phyloP scores from a whole-genome alignment of 2,113 vertebrate species.

The Rhinolophus sinicus region DNA sequence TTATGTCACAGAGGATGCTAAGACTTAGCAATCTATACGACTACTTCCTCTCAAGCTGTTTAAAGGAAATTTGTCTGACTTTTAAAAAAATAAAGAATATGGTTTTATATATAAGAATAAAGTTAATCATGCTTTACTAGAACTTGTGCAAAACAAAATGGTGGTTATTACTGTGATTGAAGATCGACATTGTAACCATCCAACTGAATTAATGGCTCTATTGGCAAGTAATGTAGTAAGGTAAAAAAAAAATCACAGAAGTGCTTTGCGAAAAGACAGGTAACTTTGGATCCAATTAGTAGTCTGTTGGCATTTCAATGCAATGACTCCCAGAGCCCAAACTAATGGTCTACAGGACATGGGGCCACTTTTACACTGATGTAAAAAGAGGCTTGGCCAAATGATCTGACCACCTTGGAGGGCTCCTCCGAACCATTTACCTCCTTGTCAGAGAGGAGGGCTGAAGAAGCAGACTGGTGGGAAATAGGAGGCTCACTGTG shows the following conservation, averaged over 20 bases:
- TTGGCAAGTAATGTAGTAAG: constrained; percentile 57
- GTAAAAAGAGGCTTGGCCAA: constrained; percentile 55
- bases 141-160: constrained; percentile 2
- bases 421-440: background rate
- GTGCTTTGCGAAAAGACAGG: constrained; percentile 61
- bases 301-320: constrained; percentile 26
- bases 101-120: constrained; percentile 19
- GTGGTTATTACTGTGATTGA: background rate
- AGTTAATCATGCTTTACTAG: constrained; percentile 57
- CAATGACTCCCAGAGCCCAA: constrained; percentile 61
- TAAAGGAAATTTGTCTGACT: background rate
- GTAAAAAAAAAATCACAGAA: constrained; percentile 69
- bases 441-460: background rate
- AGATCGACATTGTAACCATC: constrained; percentile 61
- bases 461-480: background rate
- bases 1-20: constrained; percentile 49
- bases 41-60: background rate
- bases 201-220: constrained; percentile 63
- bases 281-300: constrained; percentile 69
- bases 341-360: constrained; percentile 30
- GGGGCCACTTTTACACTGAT: background rate
- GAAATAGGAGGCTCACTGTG: constrained; percentile 71
- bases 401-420: background rate
- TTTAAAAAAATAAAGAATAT: background rate
- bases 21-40: background rate